Conservation (phyloP, 2,797 vertebrate genomes). For the Cirrhinus molitorella region DNA sequence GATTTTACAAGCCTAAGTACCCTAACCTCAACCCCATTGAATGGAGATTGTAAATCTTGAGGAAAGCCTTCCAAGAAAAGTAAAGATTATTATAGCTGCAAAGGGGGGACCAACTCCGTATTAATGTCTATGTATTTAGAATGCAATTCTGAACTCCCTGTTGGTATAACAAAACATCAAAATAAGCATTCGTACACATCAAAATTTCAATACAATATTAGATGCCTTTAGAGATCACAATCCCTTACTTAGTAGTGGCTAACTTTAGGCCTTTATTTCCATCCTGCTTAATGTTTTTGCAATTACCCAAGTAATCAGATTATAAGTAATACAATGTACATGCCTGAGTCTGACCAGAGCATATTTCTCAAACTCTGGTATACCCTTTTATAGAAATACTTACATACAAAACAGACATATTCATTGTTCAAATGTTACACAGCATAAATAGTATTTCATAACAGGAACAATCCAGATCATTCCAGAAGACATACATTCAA, state of each 20-base stretch:
- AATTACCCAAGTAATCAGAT: neutral
- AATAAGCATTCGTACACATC: neutral
- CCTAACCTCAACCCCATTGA: neutral
- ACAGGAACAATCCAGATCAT: neutral
- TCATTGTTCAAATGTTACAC: neutral
- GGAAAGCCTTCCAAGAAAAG: too few relatives aligned
- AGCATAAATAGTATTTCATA: neutral
- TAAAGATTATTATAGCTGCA: too few relatives aligned
- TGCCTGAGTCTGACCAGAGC: neutral
- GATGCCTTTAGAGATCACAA: neutral
- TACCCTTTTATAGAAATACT: neutral
- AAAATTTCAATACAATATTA: too few relatives aligned
- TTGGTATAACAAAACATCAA: neutral
- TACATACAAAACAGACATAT: neutral
- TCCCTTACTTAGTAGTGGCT: neutral
- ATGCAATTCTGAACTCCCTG: too few relatives aligned
- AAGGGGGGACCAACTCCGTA: too few relatives aligned
- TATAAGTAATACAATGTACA: neutral
- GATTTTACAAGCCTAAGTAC: too few relatives aligned
- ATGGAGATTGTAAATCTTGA: neutral
- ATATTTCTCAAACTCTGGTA: neutral
- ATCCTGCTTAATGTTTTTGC: neutral
- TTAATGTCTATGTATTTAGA: too few relatives aligned
- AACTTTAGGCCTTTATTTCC: neutral
- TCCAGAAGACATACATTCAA: neutral